These are phyloP conservation scores for Neotragus moschatus DNA, from an alignment of 2,113 vertebrate genomes.

Conservation along the genomic window DNA sequence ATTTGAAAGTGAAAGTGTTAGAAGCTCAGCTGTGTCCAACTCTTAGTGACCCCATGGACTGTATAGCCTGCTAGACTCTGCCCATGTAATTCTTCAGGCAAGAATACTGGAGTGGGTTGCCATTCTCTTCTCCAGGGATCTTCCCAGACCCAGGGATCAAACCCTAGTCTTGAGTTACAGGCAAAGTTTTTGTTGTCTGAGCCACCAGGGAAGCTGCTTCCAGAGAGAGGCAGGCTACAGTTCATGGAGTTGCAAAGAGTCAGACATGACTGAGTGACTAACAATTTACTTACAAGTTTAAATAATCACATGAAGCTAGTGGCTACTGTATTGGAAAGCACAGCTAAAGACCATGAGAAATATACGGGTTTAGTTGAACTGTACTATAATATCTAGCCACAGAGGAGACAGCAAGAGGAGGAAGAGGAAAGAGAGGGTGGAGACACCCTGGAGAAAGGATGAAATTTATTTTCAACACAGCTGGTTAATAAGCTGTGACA, in stretches of 20 bases:
- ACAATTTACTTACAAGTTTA: not conserved
- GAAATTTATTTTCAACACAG: not conserved
- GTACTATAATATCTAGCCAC: not conserved
- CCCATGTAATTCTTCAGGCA: not conserved
- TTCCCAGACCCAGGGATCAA: not conserved
- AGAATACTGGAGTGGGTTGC: not conserved
- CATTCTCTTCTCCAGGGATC: not conserved
- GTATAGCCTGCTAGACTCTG: not conserved
- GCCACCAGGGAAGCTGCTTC: not conserved
- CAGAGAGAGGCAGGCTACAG: not conserved
- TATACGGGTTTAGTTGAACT: not conserved
- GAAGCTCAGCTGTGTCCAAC: rapidly evolving
- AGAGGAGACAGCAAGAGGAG: not conserved
- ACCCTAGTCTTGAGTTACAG: not conserved
- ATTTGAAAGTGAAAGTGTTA: not conserved
- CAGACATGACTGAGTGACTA: not conserved
- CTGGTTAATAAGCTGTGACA: not conserved
- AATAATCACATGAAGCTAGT: not conserved
- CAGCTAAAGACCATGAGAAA: not conserved
- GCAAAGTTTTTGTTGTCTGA: not conserved
- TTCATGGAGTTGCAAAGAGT: not conserved
- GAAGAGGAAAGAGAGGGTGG: not conserved
- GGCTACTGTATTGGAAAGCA: not conserved
- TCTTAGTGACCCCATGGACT: not conserved
- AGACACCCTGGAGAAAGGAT: not conserved